phyloP scores from a whole-genome alignment of 2,113 vertebrate species.

The Odobenus rosmarus region DNA sequence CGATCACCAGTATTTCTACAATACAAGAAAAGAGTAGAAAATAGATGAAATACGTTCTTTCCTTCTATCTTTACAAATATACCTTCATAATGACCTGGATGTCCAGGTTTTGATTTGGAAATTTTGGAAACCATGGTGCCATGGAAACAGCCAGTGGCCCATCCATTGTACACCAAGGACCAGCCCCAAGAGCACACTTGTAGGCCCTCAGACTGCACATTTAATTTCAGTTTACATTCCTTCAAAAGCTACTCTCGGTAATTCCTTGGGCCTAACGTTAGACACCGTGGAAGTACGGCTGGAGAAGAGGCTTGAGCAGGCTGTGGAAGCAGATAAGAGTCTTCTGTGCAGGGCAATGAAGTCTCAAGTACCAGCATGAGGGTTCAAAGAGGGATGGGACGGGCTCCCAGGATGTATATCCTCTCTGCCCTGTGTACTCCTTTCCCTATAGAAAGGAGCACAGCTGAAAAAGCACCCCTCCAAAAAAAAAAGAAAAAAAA shows the following conservation, averaged over 20 bases:
- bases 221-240: neutral
- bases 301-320: neutral
- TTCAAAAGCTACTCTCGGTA: neutral
- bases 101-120: neutral
- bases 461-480: neutral
- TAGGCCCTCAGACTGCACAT: neutral
- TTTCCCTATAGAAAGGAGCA: neutral
- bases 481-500: too few species aligned
- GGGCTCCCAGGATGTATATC: neutral
- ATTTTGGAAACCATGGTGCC: neutral
- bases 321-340: neutral
- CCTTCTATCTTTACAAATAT: neutral
- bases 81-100: neutral
- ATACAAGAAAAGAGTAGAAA: neutral
- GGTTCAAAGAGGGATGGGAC: fast-evolving
- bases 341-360: neutral
- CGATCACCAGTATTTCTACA: neutral
- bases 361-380: fast-evolving
- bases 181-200: neutral
- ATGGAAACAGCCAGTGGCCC: neutral
- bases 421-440: neutral
- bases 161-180: neutral
- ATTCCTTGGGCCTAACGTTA: fast-evolving
- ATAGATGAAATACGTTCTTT: neutral
- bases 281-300: neutral